Conservation (phyloP, 2,888 invertebrate species). For the Plebejus anna region DNA sequence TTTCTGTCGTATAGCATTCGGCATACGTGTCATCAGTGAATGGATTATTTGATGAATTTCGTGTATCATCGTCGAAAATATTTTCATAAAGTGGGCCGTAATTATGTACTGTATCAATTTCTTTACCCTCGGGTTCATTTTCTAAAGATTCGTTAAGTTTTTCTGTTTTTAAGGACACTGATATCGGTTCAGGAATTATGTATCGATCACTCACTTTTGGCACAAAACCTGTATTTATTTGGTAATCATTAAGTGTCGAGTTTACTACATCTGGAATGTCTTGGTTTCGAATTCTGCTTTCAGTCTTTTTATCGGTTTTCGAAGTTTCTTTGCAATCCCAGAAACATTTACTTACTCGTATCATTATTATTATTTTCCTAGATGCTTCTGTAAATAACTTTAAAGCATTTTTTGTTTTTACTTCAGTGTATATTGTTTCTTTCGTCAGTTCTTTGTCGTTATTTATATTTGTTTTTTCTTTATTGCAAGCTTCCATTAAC, state of each 20-base stretch:
- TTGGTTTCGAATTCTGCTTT: conserved; percentile 43
- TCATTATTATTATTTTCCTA: conserved; percentile 56
- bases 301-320: conserved; percentile 40
- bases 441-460: neutral
- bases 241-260: conserved; percentile 61
- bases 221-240: conserved; percentile 47
- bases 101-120: conserved; percentile 46
- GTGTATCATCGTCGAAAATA: conserved; percentile 49
- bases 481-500: conserved; percentile 55
- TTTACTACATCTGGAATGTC: conserved; percentile 72
- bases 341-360: conserved; percentile 56
- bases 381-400: conserved; percentile 54
- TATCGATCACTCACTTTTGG: conserved; percentile 55
- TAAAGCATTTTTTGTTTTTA: conserved; percentile 33
- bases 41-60: conserved; percentile 54
- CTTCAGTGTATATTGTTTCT: neutral
- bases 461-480: conserved; percentile 34
- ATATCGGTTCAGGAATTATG: conserved; percentile 65
- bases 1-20: conserved; percentile 52
- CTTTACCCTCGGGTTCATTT: conserved; percentile 30
- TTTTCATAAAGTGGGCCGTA: conserved; percentile 45
- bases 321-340: conserved; percentile 41
- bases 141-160: conserved; percentile 42
- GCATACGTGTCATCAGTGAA: conserved; percentile 55
- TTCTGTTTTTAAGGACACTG: conserved; percentile 61